A percentile compares a stretch with the other conserved stretches of the same genome.
Conservation (phyloP, 1,140 invertebrate genomes). For the Druon quercuslanigerum region DNA sequence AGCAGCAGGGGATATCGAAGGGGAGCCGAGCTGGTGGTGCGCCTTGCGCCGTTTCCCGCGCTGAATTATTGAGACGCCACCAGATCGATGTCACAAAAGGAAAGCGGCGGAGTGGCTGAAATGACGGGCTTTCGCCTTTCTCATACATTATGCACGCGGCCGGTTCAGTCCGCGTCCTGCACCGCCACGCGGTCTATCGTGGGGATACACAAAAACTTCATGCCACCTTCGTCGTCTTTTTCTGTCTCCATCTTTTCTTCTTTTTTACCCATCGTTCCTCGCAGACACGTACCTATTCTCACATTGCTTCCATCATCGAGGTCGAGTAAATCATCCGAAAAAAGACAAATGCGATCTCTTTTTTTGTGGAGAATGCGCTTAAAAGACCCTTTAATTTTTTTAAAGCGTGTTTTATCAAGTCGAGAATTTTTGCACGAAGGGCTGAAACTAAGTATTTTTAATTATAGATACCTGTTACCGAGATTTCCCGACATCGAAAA, state of each 20-base stretch:
- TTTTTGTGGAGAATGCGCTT: neutral
- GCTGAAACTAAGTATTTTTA: too few species aligned
- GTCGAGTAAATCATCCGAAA: neutral
- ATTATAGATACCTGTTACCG: too few species aligned
- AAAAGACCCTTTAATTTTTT: too few species aligned
- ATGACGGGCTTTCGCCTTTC: constrained; percentile 72
- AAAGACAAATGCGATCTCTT: neutral
- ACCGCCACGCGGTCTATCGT: constrained; percentile 56
- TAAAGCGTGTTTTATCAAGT: too few species aligned
- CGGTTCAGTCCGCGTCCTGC: constrained; percentile 62
- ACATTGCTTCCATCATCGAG: neutral
- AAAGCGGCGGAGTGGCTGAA: constrained; percentile 70
- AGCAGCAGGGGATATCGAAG: constrained; percentile 51
- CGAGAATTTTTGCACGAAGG: too few species aligned
- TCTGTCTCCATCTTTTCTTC: constrained; percentile 41
- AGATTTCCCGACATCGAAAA: too few species aligned
- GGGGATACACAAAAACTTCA: constrained; percentile 56
- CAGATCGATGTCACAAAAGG: constrained; percentile 75
- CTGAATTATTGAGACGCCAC: constrained; percentile 74
- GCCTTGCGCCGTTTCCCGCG: constrained; percentile 72
- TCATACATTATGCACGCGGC: constrained; percentile 71
- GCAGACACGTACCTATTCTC: neutral
- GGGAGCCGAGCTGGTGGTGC: constrained; percentile 56
- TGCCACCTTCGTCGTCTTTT: constrained; percentile 40
- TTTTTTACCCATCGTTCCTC: neutral